Evolutionary conservation across 2,888 invertebrate genomes (phyloP), one percentile per base, ranked within the genome.

Genomic region (Lithophane leautieri): DNA sequence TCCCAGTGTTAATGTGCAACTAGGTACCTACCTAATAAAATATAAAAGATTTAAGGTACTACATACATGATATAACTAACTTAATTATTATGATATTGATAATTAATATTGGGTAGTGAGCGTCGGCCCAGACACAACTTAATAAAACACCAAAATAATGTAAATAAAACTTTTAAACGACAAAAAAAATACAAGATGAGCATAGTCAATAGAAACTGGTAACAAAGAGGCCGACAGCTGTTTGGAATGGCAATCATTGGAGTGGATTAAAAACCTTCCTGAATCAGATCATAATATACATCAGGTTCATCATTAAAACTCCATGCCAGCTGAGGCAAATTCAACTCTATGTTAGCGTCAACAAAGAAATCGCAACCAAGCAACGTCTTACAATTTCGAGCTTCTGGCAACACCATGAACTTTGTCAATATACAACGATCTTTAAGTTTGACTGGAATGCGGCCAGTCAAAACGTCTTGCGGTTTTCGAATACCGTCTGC

Each of bases 261-360:
- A 50, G 0, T 42, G 11, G 14, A 14, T 73, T 44, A 58, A 40
- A 4, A 67, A 44, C 4, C 50, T 58, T 80, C 83, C 34, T 70
- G 2, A n/a, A 73, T 68, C 58, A 83, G 16, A 50, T 82, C 83
- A 62, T 83, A 73, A 58, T 69, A 50, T 25, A 76, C 69, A 0
- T 7, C 25, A 19, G 77, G 83, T 42, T 82, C 79, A 34, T 82
- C 77, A 47, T 61, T 66, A 28, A 83, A 83, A 22, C n/a, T 66
- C 82, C 82, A 89, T 4, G 77, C 83, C 12, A 76, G 28, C 56
- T 89, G 86, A 1, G 89, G 84, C n/a, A 89, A 54, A 70, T 88
- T 85, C 19, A 90, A 76, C 9, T 87, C 63, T 44, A 90, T 89
- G 0, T 86, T 76, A 19, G 85, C 88, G 34, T 89, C 82, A 3